These are phyloP conservation scores for Odontophorus gujanensis DNA, from an alignment of 2,113 vertebrate species.

Conservation along the genomic window DNA sequence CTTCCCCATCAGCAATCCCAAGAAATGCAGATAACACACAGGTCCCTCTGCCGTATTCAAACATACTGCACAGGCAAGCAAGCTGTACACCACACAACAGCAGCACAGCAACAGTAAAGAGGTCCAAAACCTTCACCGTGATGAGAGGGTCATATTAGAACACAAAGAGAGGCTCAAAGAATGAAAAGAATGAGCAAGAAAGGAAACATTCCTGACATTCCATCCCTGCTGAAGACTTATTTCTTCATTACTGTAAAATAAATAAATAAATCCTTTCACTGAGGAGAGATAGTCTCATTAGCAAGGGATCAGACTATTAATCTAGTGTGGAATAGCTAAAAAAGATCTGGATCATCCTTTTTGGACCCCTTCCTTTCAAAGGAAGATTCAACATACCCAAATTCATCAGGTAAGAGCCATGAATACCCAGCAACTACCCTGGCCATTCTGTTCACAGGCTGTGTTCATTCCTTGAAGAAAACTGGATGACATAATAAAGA, in stretches of 20 bases:
- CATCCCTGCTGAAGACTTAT: background rate
- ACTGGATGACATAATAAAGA: conserved; percentile 24
- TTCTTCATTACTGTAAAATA: background rate
- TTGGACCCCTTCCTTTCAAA: background rate
- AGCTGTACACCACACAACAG: background rate
- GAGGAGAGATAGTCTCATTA: background rate
- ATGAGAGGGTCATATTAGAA: background rate
- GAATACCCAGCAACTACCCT: conserved; percentile 1
- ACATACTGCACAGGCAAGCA: background rate
- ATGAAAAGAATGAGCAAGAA: background rate
- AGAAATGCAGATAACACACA: background rate
- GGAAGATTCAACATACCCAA: background rate
- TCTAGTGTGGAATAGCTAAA: background rate
- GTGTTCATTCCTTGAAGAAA: conserved; percentile 1
- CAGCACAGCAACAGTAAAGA: background rate
- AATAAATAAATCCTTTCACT: background rate
- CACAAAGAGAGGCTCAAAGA: background rate
- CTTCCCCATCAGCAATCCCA: background rate
- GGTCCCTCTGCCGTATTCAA: background rate
- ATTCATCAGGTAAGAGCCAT: background rate
- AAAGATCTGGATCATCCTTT: background rate
- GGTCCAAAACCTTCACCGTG: background rate
- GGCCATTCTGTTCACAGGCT: background rate
- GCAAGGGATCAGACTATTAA: background rate
- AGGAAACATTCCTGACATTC: background rate